Percentiles rank a stretch among this genome's conserved stretches.
These are phyloP conservation scores for Eospalax fontanierii DNA, from an alignment of 2,797 vertebrate genomes.

Conservation along the genomic window DNA sequence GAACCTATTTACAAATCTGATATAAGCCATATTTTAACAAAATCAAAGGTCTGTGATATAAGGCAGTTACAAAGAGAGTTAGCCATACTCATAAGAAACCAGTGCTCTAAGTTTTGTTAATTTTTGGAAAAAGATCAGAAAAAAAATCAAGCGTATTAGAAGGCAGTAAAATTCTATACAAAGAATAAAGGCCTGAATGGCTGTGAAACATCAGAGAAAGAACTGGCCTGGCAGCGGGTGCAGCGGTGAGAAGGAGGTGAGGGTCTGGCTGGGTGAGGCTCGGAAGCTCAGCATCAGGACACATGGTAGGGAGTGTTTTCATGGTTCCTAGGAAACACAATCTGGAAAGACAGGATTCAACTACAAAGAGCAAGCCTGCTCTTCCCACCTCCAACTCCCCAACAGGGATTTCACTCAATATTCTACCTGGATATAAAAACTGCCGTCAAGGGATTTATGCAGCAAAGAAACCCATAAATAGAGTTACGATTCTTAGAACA, in stretches of 20 bases:
- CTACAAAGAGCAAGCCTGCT: not conserved
- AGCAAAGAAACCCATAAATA: not conserved
- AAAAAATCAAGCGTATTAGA: not conserved
- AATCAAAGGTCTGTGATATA: not conserved
- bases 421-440: not conserved
- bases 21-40: not conserved
- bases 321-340: fast-evolving
- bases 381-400: fast-evolving
- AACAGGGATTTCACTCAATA: not conserved
- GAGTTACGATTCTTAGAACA: not conserved
- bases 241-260: not conserved
- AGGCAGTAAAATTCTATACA: not conserved
- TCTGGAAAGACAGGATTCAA: not conserved
- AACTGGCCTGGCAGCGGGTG: not conserved
- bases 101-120: not conserved
- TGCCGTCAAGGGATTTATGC: not conserved
- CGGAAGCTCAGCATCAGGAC: not conserved
- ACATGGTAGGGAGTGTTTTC: not conserved
- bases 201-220: not conserved
- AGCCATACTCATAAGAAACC: not conserved
- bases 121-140: not conserved
- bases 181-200: not conserved
- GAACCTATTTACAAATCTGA: not conserved
- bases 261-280: not conserved
- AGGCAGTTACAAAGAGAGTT: not conserved